These are phyloP conservation scores for Barypeithes pellucidus DNA, from an alignment of 2,888 invertebrate genomes.

Conservation along the genomic window DNA sequence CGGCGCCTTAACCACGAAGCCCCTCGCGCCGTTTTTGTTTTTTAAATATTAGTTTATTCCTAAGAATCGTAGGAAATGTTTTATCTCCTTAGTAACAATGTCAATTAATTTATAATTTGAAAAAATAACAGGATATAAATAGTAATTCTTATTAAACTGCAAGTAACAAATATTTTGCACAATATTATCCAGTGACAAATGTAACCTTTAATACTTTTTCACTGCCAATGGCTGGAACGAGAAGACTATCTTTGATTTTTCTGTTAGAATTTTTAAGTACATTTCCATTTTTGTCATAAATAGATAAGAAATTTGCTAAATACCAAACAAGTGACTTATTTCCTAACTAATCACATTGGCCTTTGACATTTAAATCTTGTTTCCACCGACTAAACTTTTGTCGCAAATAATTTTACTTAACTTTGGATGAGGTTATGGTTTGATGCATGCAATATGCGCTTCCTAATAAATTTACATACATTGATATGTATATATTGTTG, in stretches of 20 bases:
- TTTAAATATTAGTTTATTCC: not conserved
- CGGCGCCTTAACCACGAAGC: no score
- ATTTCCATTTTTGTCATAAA: conserved; percentile 6
- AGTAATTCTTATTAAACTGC: not conserved
- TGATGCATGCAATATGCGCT: conserved; percentile 14
- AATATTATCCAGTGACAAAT: conserved; percentile 9
- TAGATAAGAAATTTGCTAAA: conserved; percentile 13
- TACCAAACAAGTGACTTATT: conserved; percentile 7
- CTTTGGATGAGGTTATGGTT: conserved; percentile 49
- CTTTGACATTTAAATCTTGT: conserved; percentile 17
- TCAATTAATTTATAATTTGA: not conserved
- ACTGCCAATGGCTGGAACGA: not conserved
- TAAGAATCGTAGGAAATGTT: not conserved
- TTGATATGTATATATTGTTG: conserved; percentile 6
- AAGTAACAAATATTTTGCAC: conserved; percentile 18
- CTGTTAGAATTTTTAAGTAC: not conserved
- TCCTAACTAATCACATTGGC: not conserved
- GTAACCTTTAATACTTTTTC: conserved; percentile 17
- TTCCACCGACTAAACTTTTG: conserved; percentile 12
- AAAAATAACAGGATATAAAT: not conserved
- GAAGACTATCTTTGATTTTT: conserved; percentile 12
- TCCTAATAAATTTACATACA: not conserved
- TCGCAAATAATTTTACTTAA: conserved; percentile 19
- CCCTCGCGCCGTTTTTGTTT: no score
- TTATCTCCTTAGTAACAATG: not conserved